Percentiles rank a stretch among this genome's conserved stretches.
Evolutionary conservation across 2,797 vertebrate genomes (phyloP).

Genomic region (Platyrinchus mystaceus): DNA sequence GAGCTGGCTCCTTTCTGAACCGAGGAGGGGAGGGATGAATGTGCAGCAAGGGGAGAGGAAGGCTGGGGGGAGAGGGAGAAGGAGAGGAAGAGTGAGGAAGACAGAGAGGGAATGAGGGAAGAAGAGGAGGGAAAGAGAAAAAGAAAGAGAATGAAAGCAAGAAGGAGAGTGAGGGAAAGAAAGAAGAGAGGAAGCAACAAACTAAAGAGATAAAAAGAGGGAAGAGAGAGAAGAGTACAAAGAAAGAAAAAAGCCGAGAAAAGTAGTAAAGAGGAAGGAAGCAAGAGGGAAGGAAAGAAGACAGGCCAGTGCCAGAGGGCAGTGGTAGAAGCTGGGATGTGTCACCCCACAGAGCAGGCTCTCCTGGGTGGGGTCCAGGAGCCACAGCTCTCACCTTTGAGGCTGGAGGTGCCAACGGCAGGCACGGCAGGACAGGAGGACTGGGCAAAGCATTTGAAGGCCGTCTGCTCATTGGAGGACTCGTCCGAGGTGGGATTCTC

Average conservation of each 20-base stretch:
- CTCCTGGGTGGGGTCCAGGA: background rate
- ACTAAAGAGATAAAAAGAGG: fast-evolving
- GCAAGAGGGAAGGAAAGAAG: background rate
- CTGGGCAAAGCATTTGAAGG: constrained; percentile 91
- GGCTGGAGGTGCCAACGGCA: constrained; percentile 87
- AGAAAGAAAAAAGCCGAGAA: background rate
- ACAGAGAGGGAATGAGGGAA: too few species aligned
- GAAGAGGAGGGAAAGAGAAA: background rate
- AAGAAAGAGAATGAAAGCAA: background rate
- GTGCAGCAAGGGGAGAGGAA: background rate
- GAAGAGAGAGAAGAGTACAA: background rate
- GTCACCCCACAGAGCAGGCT: background rate
- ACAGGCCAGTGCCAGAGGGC: background rate
- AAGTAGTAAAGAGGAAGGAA: background rate
- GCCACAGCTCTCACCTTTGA: constrained; percentile 84
- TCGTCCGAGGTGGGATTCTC: constrained; percentile 93
- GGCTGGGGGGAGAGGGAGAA: background rate
- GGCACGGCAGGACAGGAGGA: constrained; percentile 89
- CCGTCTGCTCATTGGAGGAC: constrained; percentile 91
- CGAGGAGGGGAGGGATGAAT: background rate
- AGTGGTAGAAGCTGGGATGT: background rate
- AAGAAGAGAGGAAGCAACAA: background rate
- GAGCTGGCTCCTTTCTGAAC: constrained; percentile 43
- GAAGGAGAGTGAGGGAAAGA: background rate
- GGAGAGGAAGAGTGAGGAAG: background rate